A percentile compares a stretch with the other conserved stretches of the same genome.
Evolutionary conservation across 1,140 invertebrate species (phyloP).

Genomic region (Heterodera schachtii): DNA sequence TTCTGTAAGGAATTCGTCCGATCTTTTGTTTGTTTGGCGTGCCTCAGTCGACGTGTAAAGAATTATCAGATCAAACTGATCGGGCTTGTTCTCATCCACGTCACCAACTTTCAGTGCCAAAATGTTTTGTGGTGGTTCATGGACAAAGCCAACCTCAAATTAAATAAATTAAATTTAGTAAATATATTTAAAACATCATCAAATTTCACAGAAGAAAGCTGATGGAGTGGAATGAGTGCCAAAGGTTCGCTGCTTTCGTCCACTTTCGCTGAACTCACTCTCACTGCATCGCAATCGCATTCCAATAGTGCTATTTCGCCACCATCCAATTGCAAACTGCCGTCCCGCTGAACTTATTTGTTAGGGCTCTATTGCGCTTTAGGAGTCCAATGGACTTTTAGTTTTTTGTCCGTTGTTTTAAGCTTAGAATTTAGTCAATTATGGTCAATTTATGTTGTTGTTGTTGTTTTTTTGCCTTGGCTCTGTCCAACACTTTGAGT

Average conservation of each 20-base stretch:
- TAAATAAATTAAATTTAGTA: background rate
- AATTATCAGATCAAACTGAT: slow-evolving; percentile 48
- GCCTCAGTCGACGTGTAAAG: slow-evolving; percentile 51
- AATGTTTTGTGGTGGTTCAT: slow-evolving; percentile 45
- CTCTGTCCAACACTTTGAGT: slow-evolving; percentile 44
- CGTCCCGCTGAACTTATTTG: slow-evolving; percentile 8
- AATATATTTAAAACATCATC: background rate
- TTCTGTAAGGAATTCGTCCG: background rate
- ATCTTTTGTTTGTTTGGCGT: background rate
- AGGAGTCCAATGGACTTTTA: background rate
- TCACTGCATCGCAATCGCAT: slow-evolving; percentile 17
- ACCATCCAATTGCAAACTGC: background rate
- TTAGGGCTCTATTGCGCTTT: background rate
- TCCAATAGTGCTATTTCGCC: background rate
- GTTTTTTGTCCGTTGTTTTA: background rate
- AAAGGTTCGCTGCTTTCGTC: slow-evolving; percentile 9
- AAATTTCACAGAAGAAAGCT: slow-evolving; percentile 42
- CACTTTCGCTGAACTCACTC: slow-evolving; percentile 2
- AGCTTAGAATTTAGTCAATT: too few species aligned
- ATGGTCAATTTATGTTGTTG: too few species aligned
- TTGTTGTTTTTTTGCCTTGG: slow-evolving; percentile 30
- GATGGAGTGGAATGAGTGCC: slow-evolving; percentile 46
- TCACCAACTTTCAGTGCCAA: slow-evolving; percentile 47
- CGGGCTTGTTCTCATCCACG: background rate
- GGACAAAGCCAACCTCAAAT: slow-evolving; percentile 43